phyloP scores from a whole-genome alignment of 2,113 vertebrate genomes.

The Gobius niger region DNA sequence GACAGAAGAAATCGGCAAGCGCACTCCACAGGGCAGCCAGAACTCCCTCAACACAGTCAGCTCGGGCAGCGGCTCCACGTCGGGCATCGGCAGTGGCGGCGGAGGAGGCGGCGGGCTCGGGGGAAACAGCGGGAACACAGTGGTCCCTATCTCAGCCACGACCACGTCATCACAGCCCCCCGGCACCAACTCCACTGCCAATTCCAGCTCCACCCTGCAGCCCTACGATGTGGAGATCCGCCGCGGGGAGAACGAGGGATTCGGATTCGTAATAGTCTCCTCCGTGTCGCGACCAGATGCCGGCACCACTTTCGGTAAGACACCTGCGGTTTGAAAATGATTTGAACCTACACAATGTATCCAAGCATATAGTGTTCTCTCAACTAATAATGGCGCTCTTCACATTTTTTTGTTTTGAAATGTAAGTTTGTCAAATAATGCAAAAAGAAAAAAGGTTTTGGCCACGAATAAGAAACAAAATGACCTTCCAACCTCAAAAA shows the following conservation, averaged over 20 bases:
- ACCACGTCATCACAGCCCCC: constrained; percentile 76
- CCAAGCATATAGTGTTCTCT: too few species aligned
- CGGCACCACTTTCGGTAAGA: constrained; percentile 95
- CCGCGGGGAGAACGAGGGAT: constrained; percentile 93
- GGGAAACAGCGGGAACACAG: constrained; percentile 76
- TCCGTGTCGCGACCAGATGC: constrained; percentile 94
- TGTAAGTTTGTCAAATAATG: too few species aligned
- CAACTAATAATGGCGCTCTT: too few species aligned
- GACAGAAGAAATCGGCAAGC: constrained; percentile 88
- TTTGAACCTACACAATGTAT: neutral
- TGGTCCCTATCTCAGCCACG: constrained; percentile 20
- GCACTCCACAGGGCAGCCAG: constrained; percentile 95
- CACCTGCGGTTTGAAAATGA: neutral
- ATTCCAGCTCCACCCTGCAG: constrained; percentile 71
- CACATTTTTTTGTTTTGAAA: too few species aligned
- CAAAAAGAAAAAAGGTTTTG: too few species aligned
- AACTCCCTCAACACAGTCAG: constrained; percentile 97
- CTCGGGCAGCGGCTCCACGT: constrained; percentile 93
- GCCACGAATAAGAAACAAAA: too few species aligned
- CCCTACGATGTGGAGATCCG: constrained; percentile 96
- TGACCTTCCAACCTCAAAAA: too few species aligned
- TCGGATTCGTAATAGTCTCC: constrained; percentile 97
- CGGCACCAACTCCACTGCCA: constrained; percentile 8
- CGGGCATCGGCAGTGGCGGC: constrained; percentile 85
- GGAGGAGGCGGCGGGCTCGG: constrained; percentile 72